Evolutionary conservation across 2,797 vertebrate genomes (phyloP).

Genomic region (Gobio occitaniae): DNA sequence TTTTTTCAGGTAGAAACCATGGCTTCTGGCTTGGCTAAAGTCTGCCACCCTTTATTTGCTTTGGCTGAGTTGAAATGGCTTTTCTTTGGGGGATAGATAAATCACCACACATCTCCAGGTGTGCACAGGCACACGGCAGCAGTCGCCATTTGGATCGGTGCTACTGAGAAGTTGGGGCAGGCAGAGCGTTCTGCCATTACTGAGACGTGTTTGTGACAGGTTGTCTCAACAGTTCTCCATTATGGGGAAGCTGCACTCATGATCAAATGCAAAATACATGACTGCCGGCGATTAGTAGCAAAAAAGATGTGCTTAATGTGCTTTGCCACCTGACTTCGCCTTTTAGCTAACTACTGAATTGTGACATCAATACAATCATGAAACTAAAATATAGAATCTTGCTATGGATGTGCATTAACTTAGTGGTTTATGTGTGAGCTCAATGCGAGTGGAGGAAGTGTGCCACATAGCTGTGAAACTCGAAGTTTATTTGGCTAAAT

Average conservation of each 20-base stretch:
- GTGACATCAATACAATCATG: constrained; percentile 2
- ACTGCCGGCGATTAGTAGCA: background rate
- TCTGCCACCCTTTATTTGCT: constrained; percentile 66
- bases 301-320: constrained; percentile 11
- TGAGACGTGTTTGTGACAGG: constrained; percentile 39
- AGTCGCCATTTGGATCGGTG: constrained; percentile 40
- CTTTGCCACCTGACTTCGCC: constrained; percentile 2
- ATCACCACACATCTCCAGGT: constrained; percentile 63
- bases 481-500: constrained; percentile 65
- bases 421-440: background rate
- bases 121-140: constrained; percentile 48
- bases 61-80: constrained; percentile 65
- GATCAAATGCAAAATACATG: constrained; percentile 14
- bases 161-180: constrained; percentile 10
- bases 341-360: constrained; percentile 20
- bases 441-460: constrained; percentile 3
- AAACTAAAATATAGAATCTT: constrained; percentile 7
- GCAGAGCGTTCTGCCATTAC: constrained; percentile 1
- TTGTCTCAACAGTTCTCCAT: constrained; percentile 30
- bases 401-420: constrained; percentile 29
- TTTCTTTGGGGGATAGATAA: constrained; percentile 65
- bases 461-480: constrained; percentile 66
- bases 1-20: constrained; percentile 65
- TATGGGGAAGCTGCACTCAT: background rate
- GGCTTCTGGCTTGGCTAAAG: constrained; percentile 67